Percentiles rank a stretch among this genome's conserved stretches.
phyloP scores from a whole-genome alignment of 2,888 invertebrate genomes.

The Pheosia tremula region DNA sequence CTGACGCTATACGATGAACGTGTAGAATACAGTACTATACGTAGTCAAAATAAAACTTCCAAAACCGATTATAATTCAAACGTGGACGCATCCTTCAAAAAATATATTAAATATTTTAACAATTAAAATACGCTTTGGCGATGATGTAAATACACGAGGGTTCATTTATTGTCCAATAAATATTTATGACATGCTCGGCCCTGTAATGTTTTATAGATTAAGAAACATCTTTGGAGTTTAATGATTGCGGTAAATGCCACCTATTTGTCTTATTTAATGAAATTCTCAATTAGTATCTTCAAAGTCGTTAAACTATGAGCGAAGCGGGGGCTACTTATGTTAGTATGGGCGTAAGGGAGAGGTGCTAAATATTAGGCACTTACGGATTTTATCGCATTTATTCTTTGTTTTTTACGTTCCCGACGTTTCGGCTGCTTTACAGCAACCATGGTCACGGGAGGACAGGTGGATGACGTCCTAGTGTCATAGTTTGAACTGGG shows the following conservation, averaged over 20 bases:
- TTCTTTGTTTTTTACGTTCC: too few relatives aligned
- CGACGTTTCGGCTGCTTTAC: too few relatives aligned
- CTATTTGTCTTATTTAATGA: slow-evolving; percentile 19
- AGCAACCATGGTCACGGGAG: too few relatives aligned
- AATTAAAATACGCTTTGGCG: slow-evolving; percentile 45
- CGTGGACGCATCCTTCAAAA: background rate
- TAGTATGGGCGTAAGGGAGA: background rate
- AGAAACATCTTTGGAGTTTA: slow-evolving; percentile 49
- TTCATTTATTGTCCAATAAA: slow-evolving; percentile 64
- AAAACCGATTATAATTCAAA: background rate
- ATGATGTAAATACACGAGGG: slow-evolving; percentile 49
- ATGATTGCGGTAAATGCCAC: slow-evolving; percentile 16
- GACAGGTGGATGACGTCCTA: too few relatives aligned
- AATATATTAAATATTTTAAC: slow-evolving; percentile 14
- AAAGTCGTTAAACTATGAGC: background rate
- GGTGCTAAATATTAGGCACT: background rate
- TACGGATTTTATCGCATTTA: too few relatives aligned
- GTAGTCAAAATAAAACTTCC: too few relatives aligned
- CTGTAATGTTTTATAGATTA: slow-evolving; percentile 44
- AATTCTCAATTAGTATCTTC: slow-evolving; percentile 17
- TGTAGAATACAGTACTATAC: too few relatives aligned
- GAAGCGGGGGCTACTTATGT: background rate
- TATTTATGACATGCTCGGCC: slow-evolving; percentile 47
- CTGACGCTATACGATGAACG: too few relatives aligned
- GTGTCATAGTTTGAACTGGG: too few relatives aligned